Conservation (phyloP, 2,888 invertebrate genomes). For the Patella ulyssiponensis region DNA sequence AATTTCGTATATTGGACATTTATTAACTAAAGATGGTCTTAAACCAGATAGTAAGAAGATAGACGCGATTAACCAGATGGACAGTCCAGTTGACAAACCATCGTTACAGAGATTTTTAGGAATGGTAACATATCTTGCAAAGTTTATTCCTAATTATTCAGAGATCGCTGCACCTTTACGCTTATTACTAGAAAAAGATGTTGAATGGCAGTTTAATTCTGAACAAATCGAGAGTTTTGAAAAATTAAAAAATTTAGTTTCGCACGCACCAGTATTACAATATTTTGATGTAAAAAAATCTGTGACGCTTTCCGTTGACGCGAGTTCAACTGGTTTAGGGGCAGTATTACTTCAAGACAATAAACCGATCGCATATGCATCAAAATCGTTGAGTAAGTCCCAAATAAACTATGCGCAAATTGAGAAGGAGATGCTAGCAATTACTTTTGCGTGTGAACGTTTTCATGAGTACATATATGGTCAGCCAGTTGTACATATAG, state of each 20-base stretch:
- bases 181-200: constrained; percentile 18
- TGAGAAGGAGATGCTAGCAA: background rate
- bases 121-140: constrained; percentile 40
- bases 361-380: constrained; percentile 11
- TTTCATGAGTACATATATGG: too few relatives aligned
- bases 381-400: background rate
- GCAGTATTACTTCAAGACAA: too few relatives aligned
- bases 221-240: constrained; percentile 34
- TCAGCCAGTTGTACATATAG: too few relatives aligned
- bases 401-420: background rate
- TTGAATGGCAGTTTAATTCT: constrained; percentile 26
- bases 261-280: background rate
- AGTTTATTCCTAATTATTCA: constrained; percentile 35
- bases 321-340: background rate
- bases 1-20: too few relatives aligned
- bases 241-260: constrained; percentile 22
- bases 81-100: constrained; percentile 19
- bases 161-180: constrained; percentile 23
- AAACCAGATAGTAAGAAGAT: constrained; percentile 35
- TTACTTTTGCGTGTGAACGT: background rate
- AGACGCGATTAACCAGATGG: constrained; percentile 26
- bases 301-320: background rate
- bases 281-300: background rate
- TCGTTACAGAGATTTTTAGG: constrained; percentile 30
- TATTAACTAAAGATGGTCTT: too few relatives aligned